These are phyloP conservation scores for Diogma glabrata DNA, from an alignment of 2,888 invertebrate species.

Conservation along the genomic window DNA sequence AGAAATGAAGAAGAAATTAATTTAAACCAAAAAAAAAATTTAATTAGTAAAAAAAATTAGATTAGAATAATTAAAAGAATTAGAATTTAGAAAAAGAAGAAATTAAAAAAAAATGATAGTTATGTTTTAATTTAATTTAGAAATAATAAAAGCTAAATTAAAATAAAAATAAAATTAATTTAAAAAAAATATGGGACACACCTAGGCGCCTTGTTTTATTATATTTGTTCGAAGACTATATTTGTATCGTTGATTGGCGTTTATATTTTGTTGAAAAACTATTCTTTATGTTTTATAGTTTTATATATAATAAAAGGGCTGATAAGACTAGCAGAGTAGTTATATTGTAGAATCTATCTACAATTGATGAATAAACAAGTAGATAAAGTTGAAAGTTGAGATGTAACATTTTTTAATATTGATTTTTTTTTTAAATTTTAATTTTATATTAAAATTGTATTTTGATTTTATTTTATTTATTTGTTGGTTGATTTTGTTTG, in stretches of 20 bases:
- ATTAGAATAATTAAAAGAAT: background rate
- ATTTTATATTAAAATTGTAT: constrained; percentile 1
- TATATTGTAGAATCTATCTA: no score
- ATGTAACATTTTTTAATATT: background rate
- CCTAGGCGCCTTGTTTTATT: constrained; percentile 18
- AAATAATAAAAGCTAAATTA: no score
- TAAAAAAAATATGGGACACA: constrained; percentile 17
- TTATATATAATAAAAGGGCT: no score
- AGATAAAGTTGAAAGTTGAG: background rate
- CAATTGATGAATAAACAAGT: no score
- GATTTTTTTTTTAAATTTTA: constrained; percentile 7
- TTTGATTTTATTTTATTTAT: constrained; percentile 8
- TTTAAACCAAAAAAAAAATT: constrained; percentile 3
- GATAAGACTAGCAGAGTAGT: no score
- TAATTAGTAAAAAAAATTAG: constrained; percentile 9
- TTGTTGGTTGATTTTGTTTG: background rate
- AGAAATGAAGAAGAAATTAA: background rate
- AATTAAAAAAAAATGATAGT: background rate
- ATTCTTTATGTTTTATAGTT: no score
- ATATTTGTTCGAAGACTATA: constrained; percentile 4
- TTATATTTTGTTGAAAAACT: no score
- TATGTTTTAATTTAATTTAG: no score
- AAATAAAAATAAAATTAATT: constrained; percentile 13
- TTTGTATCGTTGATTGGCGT: background rate
- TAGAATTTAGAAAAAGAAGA: constrained; percentile 6